Evolutionary conservation across 2,113 vertebrate species (phyloP), one percentile per base, ranked within the genome.

Genomic region (Picathartes gymnocephalus): DNA sequence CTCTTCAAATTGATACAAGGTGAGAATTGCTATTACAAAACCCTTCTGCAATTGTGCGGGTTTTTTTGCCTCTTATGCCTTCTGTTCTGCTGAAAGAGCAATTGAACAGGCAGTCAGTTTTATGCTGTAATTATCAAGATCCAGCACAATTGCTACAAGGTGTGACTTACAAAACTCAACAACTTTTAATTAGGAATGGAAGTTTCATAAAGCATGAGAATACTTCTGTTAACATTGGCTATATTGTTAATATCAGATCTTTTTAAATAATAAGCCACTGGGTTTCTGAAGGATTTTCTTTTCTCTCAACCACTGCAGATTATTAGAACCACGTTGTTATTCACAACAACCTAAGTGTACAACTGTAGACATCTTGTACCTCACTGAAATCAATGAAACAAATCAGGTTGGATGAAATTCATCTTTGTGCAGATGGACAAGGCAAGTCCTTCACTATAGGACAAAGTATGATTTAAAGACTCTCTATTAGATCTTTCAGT

Each of bases 121-220:
- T 76, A 80, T n/a, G 47, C 60, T 77, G 45, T 65, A 92, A 92
- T 85, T 91, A 61, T 78, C 45, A 72, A 84, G 66, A 79, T 62
- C 81, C 79, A 80, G 70, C 37, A 81, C 42, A 87, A 65, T 50
- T 92, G 57, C 57, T 79, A 81, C 73, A 77, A 89, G 61, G 62
- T 17, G 58, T 54, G 39, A 95, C 33, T 84, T 90, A 79, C 7
- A 74, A 92, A 95, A 58, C 50, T 74, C 70, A 92, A 65, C 31
- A 74, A 85, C 70, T 82, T 91, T 87, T 85, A 89, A 95, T 94
- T 62, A 87, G 78, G 45, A 62, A 69, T 57, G 51, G 30, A 85
- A 76, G 50, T 65, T 91, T 94, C 85, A 76, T 72, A 77, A 85
- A 91, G 54, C 58, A 53, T 33, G 21, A 90, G 35, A 72, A 92